A percentile compares a stretch with the other conserved stretches of the same genome.
phyloP scores from a whole-genome alignment of 2,113 vertebrate species.

The Mirounga angustirostris region DNA sequence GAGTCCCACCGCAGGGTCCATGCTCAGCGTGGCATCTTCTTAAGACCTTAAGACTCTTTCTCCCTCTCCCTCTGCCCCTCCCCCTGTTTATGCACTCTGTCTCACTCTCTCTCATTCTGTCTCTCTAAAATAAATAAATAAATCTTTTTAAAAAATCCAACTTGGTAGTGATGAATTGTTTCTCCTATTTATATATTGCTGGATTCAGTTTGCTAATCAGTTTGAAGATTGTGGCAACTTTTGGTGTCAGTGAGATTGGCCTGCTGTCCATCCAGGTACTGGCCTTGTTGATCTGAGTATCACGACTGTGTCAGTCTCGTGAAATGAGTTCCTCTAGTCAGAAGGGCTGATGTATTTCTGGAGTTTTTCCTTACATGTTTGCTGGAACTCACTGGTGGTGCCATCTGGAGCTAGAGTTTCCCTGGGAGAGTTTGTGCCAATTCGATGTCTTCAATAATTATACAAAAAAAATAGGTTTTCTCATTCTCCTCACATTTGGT shows the following conservation, averaged over 20 bases:
- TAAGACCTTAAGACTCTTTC: background rate
- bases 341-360: background rate
- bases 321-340: background rate
- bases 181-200: background rate
- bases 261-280: fast-evolving
- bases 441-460: background rate
- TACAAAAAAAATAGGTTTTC: background rate
- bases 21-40: background rate
- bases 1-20: fast-evolving
- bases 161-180: background rate
- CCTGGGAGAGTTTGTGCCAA: background rate
- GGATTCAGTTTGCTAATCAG: background rate
- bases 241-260: fast-evolving
- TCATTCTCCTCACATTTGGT: background rate
- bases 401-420: background rate
- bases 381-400: too few species aligned
- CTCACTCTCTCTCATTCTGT: background rate
- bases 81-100: background rate
- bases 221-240: background rate
- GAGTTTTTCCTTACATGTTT: background rate
- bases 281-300: fast-evolving
- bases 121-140: background rate
- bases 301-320: fast-evolving
- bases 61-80: background rate
- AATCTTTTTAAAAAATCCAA: background rate